Evolutionary conservation across 2,888 invertebrate species (phyloP).

Genomic region (Anodontia alba): DNA sequence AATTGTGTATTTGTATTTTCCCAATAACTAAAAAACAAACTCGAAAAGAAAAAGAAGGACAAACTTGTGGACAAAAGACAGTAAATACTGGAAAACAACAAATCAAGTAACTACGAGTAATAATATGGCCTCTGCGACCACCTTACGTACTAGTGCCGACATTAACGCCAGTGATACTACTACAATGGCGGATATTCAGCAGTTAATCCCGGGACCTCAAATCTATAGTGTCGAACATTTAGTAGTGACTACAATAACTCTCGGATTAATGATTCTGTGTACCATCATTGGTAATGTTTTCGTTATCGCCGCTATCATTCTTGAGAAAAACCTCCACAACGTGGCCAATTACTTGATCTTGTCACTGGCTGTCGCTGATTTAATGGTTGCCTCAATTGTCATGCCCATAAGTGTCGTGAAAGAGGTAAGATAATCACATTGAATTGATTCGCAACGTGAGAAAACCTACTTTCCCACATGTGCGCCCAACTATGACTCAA

Average conservation of each 20-base stretch:
- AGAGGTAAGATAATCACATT: conserved; percentile 78
- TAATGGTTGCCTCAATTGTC: conserved; percentile 97
- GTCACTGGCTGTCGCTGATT: conserved; percentile 97
- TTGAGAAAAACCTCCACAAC: conserved; percentile 96
- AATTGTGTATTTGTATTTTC: too few relatives aligned
- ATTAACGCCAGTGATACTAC: neutral
- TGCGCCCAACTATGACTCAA: too few relatives aligned
- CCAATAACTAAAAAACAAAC: too few relatives aligned
- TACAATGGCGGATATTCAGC: conserved; percentile 1
- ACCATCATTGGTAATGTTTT: conserved; percentile 99
- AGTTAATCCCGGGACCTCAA: conserved; percentile 40
- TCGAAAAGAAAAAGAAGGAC: too few relatives aligned
- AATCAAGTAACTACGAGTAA: too few relatives aligned
- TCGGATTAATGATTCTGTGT: conserved; percentile 94
- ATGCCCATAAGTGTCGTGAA: conserved; percentile 86
- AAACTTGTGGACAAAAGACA: too few relatives aligned
- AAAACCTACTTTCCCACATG: too few relatives aligned
- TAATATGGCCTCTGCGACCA: neutral
- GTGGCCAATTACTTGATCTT: conserved; percentile 98
- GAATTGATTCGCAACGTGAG: too few relatives aligned
- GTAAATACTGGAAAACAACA: too few relatives aligned
- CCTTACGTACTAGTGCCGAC: neutral
- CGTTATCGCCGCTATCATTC: conserved; percentile 98
- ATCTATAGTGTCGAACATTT: conserved; percentile 64
- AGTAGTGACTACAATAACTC: conserved; percentile 70